Evolutionary conservation across 2,113 vertebrate genomes (phyloP).

Genomic region (Etia nguti): DNA sequence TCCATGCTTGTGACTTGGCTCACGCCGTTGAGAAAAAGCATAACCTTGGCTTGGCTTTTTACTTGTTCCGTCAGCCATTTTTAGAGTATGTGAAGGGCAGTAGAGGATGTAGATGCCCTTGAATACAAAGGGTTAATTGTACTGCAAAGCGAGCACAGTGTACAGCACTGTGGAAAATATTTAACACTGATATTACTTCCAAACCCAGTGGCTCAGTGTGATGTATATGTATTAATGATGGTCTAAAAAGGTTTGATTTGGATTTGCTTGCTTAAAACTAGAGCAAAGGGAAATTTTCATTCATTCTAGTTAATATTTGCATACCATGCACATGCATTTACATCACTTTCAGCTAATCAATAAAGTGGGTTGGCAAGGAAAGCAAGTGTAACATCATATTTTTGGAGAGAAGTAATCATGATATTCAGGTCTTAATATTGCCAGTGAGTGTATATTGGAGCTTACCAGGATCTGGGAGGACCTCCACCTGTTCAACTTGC

Average conservation of each 20-base stretch:
- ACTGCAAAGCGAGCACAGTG: not conserved
- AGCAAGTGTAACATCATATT: not conserved
- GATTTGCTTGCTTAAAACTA: not conserved
- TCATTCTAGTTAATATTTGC: not conserved
- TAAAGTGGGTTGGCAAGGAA: not conserved
- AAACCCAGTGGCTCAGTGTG: not conserved
- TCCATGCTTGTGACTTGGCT: constrained; percentile 20
- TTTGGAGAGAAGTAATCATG: not conserved
- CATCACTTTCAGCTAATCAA: not conserved
- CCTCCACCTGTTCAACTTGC: constrained; percentile 38
- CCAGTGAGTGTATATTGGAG: not conserved
- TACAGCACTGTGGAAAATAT: not conserved
- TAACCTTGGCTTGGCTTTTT: constrained; percentile 1
- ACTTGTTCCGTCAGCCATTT: constrained; percentile 1
- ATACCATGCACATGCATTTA: not conserved
- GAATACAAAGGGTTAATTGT: constrained; percentile 40
- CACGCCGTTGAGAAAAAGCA: not conserved
- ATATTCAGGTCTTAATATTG: not conserved
- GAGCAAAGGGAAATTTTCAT: not conserved
- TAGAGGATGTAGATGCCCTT: not conserved
- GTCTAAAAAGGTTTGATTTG: not conserved
- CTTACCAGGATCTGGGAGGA: constrained; percentile 57
- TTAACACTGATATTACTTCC: not conserved
- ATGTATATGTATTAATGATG: not conserved
- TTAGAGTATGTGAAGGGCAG: not conserved